phyloP scores from a whole-genome alignment of 1,140 invertebrate genomes.

The Papilio polyxenes region DNA sequence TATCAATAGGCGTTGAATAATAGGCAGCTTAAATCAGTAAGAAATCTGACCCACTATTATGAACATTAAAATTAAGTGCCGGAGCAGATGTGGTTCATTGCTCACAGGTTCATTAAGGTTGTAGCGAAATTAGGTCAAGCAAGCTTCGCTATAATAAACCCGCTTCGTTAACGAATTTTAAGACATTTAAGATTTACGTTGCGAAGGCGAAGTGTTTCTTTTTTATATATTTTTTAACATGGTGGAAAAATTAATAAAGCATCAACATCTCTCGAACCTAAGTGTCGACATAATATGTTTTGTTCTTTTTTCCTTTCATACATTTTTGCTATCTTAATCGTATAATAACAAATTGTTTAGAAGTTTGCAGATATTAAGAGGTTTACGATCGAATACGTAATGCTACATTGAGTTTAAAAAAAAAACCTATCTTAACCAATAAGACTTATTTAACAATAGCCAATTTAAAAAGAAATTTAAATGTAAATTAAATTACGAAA shows the following conservation, averaged over 20 bases:
- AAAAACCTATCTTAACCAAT: neutral
- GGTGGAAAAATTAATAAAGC: neutral
- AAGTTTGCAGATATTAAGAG: no score
- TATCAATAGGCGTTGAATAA: slow-evolving; percentile 22
- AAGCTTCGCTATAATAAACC: neutral
- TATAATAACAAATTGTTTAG: no score
- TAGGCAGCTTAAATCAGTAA: slow-evolving; percentile 2
- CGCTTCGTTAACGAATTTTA: slow-evolving; percentile 17
- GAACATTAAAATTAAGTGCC: slow-evolving; percentile 9
- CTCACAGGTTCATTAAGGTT: slow-evolving; percentile 13
- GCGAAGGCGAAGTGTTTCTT: neutral
- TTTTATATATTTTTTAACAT: neutral
- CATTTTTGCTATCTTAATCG: no score
- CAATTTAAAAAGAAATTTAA: neutral
- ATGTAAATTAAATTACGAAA: slow-evolving; percentile 19
- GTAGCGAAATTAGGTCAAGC: slow-evolving; percentile 8
- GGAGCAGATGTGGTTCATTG: slow-evolving; percentile 20
- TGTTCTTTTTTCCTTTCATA: no score
- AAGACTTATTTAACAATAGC: neutral
- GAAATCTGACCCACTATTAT: slow-evolving; percentile 17
- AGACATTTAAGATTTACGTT: neutral
- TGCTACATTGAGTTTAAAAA: no score
- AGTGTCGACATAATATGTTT: no score
- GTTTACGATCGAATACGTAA: no score
- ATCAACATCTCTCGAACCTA: neutral